Percentiles rank a stretch among this genome's conserved stretches.
These are phyloP conservation scores for Heteronetta atricapilla DNA, from an alignment of 2,113 vertebrate genomes.

Conservation along the genomic window DNA sequence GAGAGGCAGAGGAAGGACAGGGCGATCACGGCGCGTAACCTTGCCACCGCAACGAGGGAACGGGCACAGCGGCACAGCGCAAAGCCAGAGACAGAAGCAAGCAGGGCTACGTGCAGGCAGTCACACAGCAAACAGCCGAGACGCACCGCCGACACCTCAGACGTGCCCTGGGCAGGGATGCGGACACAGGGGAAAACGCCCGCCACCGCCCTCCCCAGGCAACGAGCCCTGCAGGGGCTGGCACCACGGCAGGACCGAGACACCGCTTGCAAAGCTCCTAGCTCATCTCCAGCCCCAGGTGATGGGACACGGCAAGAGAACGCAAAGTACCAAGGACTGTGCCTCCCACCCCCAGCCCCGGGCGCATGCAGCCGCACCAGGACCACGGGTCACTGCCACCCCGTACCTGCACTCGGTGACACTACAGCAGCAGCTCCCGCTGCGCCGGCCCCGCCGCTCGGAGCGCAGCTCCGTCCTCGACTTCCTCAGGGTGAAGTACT, in stretches of 20 bases:
- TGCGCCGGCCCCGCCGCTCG: constrained; percentile 77
- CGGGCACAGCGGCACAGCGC: background rate
- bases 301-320: background rate
- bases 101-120: background rate
- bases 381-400: background rate
- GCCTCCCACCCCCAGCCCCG: accelerated
- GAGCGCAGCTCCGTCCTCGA: constrained; percentile 87
- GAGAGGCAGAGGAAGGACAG: background rate
- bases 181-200: accelerated
- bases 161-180: background rate
- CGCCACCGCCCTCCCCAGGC: accelerated
- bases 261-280: background rate
- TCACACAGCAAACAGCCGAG: background rate
- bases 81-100: background rate
- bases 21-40: background rate
- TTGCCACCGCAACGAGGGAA: accelerated
- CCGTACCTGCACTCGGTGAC: constrained; percentile 88
- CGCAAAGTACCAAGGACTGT: background rate
- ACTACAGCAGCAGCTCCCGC: constrained; percentile 89
- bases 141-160: accelerated
- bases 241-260: accelerated
- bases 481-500: constrained; percentile 90
- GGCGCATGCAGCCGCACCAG: background rate
- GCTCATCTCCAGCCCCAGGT: background rate
- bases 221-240: accelerated